These are phyloP conservation scores for Potamilus streckersoni DNA, from an alignment of 1,140 invertebrate species.

Conservation along the genomic window DNA sequence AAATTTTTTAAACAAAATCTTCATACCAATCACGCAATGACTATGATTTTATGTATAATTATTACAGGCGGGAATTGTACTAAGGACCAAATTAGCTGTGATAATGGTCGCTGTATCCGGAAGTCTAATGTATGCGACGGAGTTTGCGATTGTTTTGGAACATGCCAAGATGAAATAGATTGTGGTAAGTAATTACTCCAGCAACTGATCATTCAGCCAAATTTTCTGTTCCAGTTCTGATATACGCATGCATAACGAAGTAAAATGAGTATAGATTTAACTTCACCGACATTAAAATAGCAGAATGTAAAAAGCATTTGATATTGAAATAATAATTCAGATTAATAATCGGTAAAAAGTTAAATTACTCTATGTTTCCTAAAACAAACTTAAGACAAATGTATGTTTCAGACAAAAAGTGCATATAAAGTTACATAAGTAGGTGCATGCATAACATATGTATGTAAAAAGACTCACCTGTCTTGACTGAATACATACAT, in stretches of 20 bases:
- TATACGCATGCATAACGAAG: slow-evolving; percentile 24
- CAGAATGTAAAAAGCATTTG: neutral
- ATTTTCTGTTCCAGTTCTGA: too few relatives aligned
- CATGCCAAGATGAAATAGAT: slow-evolving; percentile 63
- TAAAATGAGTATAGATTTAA: slow-evolving; percentile 30
- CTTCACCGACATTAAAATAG: neutral
- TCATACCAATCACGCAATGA: too few relatives aligned
- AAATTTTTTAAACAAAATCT: too few relatives aligned
- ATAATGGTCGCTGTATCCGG: slow-evolving; percentile 68
- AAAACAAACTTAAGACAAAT: neutral
- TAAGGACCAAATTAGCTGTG: slow-evolving; percentile 62
- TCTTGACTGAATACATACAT: too few relatives aligned
- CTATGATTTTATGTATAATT: too few relatives aligned
- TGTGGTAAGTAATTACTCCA: slow-evolving; percentile 49
- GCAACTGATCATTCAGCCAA: neutral
- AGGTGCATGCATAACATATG: too few relatives aligned
- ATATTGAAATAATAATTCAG: neutral
- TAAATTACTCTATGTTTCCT: neutral
- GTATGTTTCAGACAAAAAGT: too few relatives aligned
- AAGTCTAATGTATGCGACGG: slow-evolving; percentile 68
- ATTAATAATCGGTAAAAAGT: too few relatives aligned
- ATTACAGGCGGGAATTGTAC: slow-evolving; percentile 50
- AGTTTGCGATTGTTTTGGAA: slow-evolving; percentile 64
- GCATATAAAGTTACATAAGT: too few relatives aligned
- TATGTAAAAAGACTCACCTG: too few relatives aligned